Evolutionary conservation across 2,113 vertebrate species (phyloP).

Genomic region (Leucoraja erinaceus): DNA sequence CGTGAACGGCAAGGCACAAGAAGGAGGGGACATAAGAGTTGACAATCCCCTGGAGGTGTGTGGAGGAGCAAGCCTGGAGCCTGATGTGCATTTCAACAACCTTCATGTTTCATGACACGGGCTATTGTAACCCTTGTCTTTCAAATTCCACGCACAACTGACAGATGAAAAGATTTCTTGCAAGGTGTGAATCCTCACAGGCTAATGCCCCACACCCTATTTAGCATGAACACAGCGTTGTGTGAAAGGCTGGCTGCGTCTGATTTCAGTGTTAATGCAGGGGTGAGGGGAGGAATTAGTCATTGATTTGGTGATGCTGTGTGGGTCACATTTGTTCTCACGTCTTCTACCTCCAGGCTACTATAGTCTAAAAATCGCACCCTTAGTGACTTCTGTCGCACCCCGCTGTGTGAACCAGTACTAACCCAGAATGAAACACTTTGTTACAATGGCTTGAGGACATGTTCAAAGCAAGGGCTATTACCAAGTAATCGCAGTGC

Average conservation of each 20-base stretch:
- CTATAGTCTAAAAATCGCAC: background rate
- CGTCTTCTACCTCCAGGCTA: background rate
- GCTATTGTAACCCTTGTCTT: background rate
- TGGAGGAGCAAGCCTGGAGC: background rate
- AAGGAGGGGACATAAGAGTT: background rate
- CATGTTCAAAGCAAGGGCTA: background rate
- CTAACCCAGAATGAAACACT: background rate
- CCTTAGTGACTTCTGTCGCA: background rate
- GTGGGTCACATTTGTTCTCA: background rate
- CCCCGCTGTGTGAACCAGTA: background rate
- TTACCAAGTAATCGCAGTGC: no score
- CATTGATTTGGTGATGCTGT: background rate
- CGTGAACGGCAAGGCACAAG: background rate
- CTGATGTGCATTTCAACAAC: background rate
- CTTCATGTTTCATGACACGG: background rate
- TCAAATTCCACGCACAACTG: background rate
- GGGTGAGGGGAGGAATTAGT: background rate
- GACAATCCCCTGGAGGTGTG: background rate
- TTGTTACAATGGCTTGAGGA: background rate
- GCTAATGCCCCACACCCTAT: background rate
- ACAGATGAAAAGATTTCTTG: background rate
- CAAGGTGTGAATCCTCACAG: background rate
- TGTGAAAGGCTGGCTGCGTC: background rate
- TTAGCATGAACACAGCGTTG: background rate
- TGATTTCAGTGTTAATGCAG: background rate